These are phyloP conservation scores for Sinosuthora webbiana DNA, from an alignment of 2,113 vertebrate species.

Conservation along the genomic window DNA sequence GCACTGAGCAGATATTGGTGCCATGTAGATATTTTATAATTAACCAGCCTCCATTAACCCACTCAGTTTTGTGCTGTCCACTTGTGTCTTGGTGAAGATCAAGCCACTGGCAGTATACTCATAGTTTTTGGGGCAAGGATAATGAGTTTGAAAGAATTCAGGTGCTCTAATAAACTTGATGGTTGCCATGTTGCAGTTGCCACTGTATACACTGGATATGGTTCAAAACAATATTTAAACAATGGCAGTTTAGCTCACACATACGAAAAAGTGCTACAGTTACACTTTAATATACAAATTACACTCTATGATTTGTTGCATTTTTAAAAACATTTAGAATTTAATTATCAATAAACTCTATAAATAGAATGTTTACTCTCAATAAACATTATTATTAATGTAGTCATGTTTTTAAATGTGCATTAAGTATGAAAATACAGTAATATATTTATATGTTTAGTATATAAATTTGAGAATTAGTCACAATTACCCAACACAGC, in stretches of 20 bases:
- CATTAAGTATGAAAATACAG: neutral
- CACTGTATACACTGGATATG: neutral
- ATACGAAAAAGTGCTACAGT: neutral
- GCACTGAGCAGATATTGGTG: neutral
- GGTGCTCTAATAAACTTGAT: neutral
- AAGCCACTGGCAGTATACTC: neutral
- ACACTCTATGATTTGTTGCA: neutral
- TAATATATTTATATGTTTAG: neutral
- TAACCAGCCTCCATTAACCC: neutral
- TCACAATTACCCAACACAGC: neutral
- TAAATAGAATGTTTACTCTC: neutral
- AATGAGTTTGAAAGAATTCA: neutral
- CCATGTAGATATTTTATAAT: neutral
- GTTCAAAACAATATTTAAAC: neutral
- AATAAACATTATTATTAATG: neutral
- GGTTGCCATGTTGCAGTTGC: neutral
- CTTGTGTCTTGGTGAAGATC: neutral
- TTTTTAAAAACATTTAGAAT: neutral
- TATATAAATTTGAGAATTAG: neutral
- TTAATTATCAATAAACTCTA: neutral
- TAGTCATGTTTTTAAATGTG: neutral
- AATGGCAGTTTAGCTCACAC: neutral
- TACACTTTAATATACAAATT: neutral
- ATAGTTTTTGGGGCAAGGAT: neutral
- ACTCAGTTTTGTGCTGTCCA: neutral